phyloP scores from a whole-genome alignment of 2,113 vertebrate species.

The Chrysochloris asiatica region DNA sequence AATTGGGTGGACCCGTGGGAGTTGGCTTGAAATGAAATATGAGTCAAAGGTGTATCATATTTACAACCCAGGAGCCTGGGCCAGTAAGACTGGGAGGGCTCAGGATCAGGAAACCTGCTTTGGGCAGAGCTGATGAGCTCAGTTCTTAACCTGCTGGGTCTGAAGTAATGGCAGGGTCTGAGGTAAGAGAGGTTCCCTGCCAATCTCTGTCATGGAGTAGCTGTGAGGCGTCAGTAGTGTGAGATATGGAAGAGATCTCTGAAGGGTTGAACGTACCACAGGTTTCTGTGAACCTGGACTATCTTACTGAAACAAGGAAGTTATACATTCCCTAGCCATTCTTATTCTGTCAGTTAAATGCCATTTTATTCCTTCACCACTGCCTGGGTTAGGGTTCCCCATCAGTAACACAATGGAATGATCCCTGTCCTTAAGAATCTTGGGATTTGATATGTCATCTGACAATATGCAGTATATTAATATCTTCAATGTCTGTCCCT shows the following conservation, averaged over 20 bases:
- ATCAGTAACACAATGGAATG: neutral
- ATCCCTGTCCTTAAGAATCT: neutral
- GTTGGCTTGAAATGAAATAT: constrained; percentile 22
- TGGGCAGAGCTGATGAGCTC: neutral
- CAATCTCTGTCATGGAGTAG: neutral
- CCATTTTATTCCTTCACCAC: neutral
- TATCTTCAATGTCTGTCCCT: neutral
- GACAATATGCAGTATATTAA: neutral
- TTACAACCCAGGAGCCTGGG: neutral
- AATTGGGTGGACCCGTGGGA: constrained; percentile 64
- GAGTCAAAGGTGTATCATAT: constrained; percentile 66
- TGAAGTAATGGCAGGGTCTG: neutral
- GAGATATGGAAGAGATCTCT: neutral
- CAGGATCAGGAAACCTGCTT: neutral
- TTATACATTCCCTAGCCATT: neutral
- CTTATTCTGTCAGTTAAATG: neutral
- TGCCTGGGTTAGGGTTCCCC: neutral
- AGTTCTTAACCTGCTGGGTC: neutral
- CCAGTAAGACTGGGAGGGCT: neutral
- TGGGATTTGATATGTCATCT: neutral
- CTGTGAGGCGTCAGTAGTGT: neutral
- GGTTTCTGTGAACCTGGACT: neutral
- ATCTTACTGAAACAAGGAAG: neutral
- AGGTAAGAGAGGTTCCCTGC: neutral
- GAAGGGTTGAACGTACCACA: neutral